Evolutionary conservation across 2,797 vertebrate species (phyloP).

Genomic region (Leptodactylus fallax): DNA sequence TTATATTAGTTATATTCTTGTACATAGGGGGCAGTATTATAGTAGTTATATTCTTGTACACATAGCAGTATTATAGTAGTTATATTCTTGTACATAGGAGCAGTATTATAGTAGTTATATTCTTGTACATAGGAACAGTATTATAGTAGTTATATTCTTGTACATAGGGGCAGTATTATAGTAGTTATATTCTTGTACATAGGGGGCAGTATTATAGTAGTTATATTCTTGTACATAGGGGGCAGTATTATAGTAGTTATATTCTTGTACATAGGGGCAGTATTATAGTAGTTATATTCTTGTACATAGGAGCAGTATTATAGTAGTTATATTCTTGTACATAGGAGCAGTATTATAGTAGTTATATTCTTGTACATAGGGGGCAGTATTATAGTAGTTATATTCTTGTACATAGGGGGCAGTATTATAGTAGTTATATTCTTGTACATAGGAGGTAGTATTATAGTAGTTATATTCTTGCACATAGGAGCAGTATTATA

Average conservation of each 20-base stretch:
- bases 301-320: constrained; percentile 3
- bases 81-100: constrained; percentile 10
- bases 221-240: constrained; percentile 14
- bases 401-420: constrained; percentile 1
- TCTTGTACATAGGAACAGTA: constrained; percentile 10
- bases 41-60: constrained; percentile 19
- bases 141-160: constrained; percentile 13
- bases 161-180: constrained; percentile 6
- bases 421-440: constrained; percentile 30
- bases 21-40: constrained; percentile 1
- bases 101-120: constrained; percentile 27
- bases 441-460: constrained; percentile 6
- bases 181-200: constrained; percentile 19
- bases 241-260: constrained; percentile 17
- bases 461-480: constrained; percentile 23
- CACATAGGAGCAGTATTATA: background rate
- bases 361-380: constrained; percentile 10
- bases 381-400: constrained; percentile 17
- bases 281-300: constrained; percentile 29
- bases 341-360: constrained; percentile 15
- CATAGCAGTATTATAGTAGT: constrained; percentile 14
- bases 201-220: constrained; percentile 17
- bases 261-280: constrained; percentile 1
- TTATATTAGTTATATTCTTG: constrained; percentile 19
- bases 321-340: constrained; percentile 13